A percentile compares a stretch with the other conserved stretches of the same genome.
Evolutionary conservation across 2,888 invertebrate species (phyloP).

Genomic region (Pristionchus arcanus): DNA sequence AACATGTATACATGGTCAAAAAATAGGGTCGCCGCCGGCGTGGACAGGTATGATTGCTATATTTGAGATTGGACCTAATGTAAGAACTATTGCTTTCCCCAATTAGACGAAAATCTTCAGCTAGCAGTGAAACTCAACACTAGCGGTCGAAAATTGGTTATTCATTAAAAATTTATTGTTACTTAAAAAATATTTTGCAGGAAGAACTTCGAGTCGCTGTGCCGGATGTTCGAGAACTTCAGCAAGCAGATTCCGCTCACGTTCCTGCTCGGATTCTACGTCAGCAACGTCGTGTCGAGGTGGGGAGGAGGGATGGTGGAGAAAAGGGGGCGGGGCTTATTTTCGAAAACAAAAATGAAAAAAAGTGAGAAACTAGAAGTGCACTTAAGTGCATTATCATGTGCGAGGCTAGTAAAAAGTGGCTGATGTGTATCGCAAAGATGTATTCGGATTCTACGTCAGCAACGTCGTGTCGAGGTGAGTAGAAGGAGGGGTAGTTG

Average conservation of each 20-base stretch:
- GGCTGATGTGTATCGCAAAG: too few relatives aligned
- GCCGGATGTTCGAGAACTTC: constrained; percentile 68
- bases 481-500: not conserved
- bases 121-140: not conserved
- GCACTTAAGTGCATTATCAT: too few relatives aligned
- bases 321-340: not conserved
- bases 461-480: constrained; percentile 71
- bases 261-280: constrained; percentile 74
- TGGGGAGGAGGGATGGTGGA: not conserved
- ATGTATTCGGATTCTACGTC: constrained; percentile 75
- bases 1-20: too few relatives aligned
- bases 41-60: too few relatives aligned
- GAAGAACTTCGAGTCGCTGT: constrained; percentile 62
- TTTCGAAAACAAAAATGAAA: not conserved
- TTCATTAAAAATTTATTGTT: not conserved
- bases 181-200: constrained; percentile 54
- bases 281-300: constrained; percentile 71
- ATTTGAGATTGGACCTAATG: not conserved
- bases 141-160: not conserved
- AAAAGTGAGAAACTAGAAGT: too few relatives aligned
- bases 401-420: too few relatives aligned
- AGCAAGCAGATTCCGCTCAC: constrained; percentile 71
- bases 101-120: not conserved
- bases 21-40: too few relatives aligned
- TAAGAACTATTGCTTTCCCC: not conserved